A percentile compares a stretch with the other conserved stretches of the same genome.
phyloP scores from a whole-genome alignment of 2,888 invertebrate genomes.

The Neoitamus cyanurus region DNA sequence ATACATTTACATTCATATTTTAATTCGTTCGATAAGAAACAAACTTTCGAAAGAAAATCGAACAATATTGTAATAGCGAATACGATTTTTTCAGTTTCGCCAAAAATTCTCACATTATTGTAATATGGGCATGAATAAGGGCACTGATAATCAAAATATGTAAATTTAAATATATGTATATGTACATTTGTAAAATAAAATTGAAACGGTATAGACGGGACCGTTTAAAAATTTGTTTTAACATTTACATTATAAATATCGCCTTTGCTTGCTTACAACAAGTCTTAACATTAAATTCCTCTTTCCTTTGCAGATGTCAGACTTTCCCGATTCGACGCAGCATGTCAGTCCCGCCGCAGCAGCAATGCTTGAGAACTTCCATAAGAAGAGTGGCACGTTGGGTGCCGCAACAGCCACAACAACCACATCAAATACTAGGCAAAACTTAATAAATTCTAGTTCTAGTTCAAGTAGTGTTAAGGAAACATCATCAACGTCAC shows the following conservation, averaged over 20 bases:
- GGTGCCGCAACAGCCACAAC: slow-evolving; percentile 56
- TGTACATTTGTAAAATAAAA: no score
- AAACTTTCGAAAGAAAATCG: no score
- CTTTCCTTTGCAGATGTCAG: slow-evolving; percentile 62
- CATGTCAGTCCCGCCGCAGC: slow-evolving; percentile 70
- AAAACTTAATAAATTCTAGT: slow-evolving; percentile 64
- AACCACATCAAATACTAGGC: slow-evolving; percentile 65
- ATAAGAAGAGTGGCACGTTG: slow-evolving; percentile 71
- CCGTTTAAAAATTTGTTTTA: not conserved
- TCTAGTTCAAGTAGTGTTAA: slow-evolving; percentile 65
- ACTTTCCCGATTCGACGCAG: slow-evolving; percentile 66
- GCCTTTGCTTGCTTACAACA: not conserved
- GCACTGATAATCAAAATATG: no score
- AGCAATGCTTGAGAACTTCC: slow-evolving; percentile 78
- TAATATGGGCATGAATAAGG: no score
- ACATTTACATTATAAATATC: not conserved
- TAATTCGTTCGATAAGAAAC: no score
- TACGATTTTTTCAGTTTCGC: no score
- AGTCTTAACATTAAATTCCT: not conserved
- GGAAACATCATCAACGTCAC: slow-evolving; percentile 66
- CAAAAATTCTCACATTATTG: no score
- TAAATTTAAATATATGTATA: no score
- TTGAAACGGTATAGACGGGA: not conserved
- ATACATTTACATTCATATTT: no score
- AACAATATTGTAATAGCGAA: no score